Conservation (phyloP, 2,797 vertebrate species). For the Enteromius unitaeniatus region DNA sequence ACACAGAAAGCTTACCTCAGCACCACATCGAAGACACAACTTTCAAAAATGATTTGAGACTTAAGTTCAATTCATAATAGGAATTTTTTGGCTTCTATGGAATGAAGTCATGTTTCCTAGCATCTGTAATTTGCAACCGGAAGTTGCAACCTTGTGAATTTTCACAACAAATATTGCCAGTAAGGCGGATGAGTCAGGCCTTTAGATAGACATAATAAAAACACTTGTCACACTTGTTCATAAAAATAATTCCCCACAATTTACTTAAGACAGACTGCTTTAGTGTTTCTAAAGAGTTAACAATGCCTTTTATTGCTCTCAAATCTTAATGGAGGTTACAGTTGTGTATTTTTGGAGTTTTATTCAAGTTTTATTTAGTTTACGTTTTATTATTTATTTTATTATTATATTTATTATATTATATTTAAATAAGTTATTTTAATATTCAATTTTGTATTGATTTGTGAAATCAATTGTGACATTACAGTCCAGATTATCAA, state of each 20-base stretch:
- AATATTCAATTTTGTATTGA: neutral
- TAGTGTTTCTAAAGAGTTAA: neutral
- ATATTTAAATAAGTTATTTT: neutral
- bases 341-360: neutral
- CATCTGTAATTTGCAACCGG: constrained; percentile 12
- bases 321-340: constrained; percentile 1
- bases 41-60: neutral
- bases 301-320: neutral
- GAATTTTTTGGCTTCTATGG: neutral
- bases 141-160: constrained; percentile 33
- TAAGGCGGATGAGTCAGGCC: constrained; percentile 18
- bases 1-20: constrained; percentile 3
- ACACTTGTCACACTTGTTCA: neutral
- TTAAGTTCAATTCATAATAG: neutral
- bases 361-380: neutral
- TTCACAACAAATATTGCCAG: constrained; percentile 28
- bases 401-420: too few relatives aligned
- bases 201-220: neutral
- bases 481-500: neutral
- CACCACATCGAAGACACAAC: neutral
- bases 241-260: constrained; percentile 6
- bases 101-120: constrained; percentile 27
- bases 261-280: neutral
- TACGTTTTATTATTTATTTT: neutral
- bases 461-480: neutral